Evolutionary conservation across 2,113 vertebrate species (phyloP).

Genomic region (Eretmochelys imbricata): DNA sequence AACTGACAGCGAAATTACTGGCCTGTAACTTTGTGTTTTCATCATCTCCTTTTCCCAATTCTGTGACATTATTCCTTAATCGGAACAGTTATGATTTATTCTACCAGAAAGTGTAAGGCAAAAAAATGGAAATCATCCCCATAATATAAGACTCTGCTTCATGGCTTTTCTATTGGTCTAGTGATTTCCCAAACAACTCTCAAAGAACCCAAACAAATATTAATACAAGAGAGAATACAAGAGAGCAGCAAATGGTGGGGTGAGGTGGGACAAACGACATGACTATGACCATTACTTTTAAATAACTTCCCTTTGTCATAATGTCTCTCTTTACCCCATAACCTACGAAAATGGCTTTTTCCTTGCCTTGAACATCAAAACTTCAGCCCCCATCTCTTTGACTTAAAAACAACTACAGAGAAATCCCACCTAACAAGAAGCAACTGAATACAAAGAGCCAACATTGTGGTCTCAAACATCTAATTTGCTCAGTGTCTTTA

Average conservation of each 20-base stretch:
- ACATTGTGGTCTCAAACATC: not conserved
- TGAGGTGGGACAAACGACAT: not conserved
- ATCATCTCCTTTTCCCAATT: not conserved
- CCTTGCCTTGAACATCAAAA: not conserved
- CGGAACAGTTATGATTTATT: not conserved
- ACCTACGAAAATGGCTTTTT: not conserved
- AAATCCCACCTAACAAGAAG: not conserved
- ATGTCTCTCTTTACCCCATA: not conserved
- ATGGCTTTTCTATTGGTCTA: not conserved
- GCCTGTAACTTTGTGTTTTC: not conserved
- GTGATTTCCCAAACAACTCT: not conserved
- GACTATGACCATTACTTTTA: not conserved
- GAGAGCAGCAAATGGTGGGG: not conserved
- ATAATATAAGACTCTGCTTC: not conserved
- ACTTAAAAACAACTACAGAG: not conserved
- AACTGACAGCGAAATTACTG: not conserved
- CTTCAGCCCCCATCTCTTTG: not conserved
- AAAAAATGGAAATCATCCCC: not conserved
- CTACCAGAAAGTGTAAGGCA: not conserved
- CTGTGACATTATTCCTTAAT: not conserved
- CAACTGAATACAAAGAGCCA: not conserved
- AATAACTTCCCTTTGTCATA: not conserved
- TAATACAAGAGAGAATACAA: not conserved
- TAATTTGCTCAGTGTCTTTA: not conserved
- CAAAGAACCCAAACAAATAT: not conserved